A percentile compares a stretch with the other conserved stretches of the same genome.
phyloP scores from a whole-genome alignment of 1,140 invertebrate genomes.

The Heliconius hewitsoni region DNA sequence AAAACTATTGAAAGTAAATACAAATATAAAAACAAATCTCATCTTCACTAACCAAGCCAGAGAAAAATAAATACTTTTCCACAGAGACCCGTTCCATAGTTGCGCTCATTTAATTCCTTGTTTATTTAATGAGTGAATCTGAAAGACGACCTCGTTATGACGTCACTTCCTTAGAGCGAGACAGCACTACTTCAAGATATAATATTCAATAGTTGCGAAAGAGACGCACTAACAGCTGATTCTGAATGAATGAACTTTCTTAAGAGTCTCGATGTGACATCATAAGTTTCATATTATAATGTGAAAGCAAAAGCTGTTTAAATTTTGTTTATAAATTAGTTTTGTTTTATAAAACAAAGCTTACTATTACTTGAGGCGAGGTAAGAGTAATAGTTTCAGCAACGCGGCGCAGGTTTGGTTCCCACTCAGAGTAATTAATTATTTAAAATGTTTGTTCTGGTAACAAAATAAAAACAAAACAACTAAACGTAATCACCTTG shows the following conservation, averaged over 20 bases:
- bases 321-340: neutral
- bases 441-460: no score
- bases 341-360: neutral
- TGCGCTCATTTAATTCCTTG: slow-evolving; percentile 63
- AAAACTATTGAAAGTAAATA: neutral
- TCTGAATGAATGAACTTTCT: slow-evolving; percentile 73
- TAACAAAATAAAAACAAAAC: no score
- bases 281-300: slow-evolving; percentile 26
- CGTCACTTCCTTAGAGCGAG: slow-evolving; percentile 71
- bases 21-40: no score
- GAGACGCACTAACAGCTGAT: slow-evolving; percentile 59
- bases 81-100: slow-evolving; percentile 29
- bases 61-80: neutral
- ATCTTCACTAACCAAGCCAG: no score
- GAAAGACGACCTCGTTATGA: slow-evolving; percentile 78
- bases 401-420: no score
- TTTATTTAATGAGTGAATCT: slow-evolving; percentile 81
- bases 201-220: slow-evolving; percentile 37
- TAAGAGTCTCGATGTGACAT: slow-evolving; percentile 47
- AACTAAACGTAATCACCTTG: no score
- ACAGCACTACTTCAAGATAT: slow-evolving; percentile 42
- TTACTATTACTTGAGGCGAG: no score
- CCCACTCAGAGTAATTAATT: no score
- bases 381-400: no score
- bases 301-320: slow-evolving; percentile 14